A percentile compares a stretch with the other conserved stretches of the same genome.
Conservation (phyloP, 1,140 invertebrate genomes). For the Latrodectus geometricus region DNA sequence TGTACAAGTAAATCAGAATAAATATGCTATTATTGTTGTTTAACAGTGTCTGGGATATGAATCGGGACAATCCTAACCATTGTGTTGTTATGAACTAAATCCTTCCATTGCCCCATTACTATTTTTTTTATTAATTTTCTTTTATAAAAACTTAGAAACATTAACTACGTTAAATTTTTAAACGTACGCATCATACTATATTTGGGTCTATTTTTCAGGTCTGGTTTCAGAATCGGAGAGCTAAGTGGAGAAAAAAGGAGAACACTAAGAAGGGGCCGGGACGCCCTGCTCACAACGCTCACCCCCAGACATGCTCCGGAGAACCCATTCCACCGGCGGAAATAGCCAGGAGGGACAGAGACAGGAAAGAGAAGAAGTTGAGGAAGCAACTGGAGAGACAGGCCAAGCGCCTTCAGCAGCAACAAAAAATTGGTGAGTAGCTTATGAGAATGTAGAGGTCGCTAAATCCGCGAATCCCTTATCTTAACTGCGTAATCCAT, state of each 20-base stretch:
- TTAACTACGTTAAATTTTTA: neutral
- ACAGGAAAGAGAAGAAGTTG: constrained; percentile 80
- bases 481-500: neutral
- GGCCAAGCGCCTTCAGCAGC: constrained; percentile 79
- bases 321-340: constrained; percentile 96
- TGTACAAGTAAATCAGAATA: too few relatives aligned
- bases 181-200: neutral
- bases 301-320: constrained; percentile 96
- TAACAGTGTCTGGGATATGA: too few relatives aligned
- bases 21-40: too few relatives aligned
- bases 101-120: too few relatives aligned
- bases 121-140: neutral
- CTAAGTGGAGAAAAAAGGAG: constrained; percentile 99
- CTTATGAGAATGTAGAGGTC: neutral
- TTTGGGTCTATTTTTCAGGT: constrained; percentile 77
- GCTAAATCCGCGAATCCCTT: neutral
- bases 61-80: too few relatives aligned
- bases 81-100: too few relatives aligned
- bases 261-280: constrained; percentile 98
- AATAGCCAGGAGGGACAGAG: constrained; percentile 75
- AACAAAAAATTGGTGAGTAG: constrained; percentile 40
- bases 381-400: constrained; percentile 92
- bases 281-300: constrained; percentile 96
- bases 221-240: constrained; percentile 99
- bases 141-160: neutral